Evolutionary conservation across 2,113 vertebrate species (phyloP).

Genomic region (Rhea pennata): DNA sequence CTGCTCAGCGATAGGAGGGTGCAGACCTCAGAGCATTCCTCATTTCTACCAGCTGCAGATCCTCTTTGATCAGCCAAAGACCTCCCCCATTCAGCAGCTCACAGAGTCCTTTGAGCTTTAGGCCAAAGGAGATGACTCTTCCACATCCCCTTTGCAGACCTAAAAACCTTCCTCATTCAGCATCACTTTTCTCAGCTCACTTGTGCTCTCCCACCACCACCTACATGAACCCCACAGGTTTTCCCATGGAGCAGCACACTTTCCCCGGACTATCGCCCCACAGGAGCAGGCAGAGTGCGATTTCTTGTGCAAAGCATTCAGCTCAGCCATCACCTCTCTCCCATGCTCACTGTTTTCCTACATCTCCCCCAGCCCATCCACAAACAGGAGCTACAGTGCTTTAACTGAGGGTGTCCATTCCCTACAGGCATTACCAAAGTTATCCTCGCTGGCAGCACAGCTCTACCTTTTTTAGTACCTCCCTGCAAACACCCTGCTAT

Average conservation of each 20-base stretch:
- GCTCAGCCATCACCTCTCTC: too few relatives aligned
- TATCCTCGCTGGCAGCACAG: fast-evolving
- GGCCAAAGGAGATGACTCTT: neutral
- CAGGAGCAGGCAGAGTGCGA: too few relatives aligned
- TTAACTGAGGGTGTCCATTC: fast-evolving
- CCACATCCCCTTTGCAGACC: neutral
- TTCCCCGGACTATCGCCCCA: too few relatives aligned
- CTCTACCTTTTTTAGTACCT: neutral
- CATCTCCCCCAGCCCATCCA: neutral
- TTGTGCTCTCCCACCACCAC: too few relatives aligned
- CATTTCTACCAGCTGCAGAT: neutral
- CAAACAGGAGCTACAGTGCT: neutral
- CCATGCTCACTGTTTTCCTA: neutral
- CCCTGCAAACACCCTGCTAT: neutral
- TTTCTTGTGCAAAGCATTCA: too few relatives aligned
- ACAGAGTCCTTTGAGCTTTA: neutral
- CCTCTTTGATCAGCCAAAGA: neutral
- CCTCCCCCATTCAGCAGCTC: neutral
- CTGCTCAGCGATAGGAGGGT: too few relatives aligned
- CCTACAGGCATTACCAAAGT: neutral
- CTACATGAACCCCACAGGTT: too few relatives aligned
- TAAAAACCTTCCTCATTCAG: neutral
- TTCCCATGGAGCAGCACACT: too few relatives aligned
- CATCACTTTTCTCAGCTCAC: neutral
- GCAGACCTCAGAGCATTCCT: too few relatives aligned